Evolutionary conservation across 2,888 invertebrate genomes (phyloP).

Genomic region (Ischnus inquisitorius): DNA sequence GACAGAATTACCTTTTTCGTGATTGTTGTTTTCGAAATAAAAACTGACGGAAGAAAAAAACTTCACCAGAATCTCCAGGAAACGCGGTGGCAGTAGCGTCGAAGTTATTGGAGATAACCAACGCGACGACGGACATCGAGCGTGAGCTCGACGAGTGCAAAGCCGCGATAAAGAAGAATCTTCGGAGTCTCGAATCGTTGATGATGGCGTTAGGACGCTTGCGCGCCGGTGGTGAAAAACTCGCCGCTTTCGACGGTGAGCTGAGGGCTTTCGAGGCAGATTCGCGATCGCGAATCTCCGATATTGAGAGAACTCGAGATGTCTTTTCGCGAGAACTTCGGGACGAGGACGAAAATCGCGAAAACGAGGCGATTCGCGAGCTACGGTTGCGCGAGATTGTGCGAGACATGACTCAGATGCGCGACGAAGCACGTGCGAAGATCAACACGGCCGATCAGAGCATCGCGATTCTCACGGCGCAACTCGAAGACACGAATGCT

Average conservation of each 20-base stretch:
- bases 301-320: conserved; percentile 14
- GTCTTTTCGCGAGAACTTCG: neutral
- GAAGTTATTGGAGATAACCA: conserved; percentile 48
- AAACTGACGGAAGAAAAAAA: neutral
- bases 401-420: neutral
- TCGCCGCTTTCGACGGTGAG: neutral
- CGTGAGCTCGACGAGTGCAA: conserved; percentile 33
- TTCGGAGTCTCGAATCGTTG: conserved; percentile 26
- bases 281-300: conserved; percentile 5
- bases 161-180: conserved; percentile 30
- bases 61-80: neutral
- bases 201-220: neutral
- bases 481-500: conserved; percentile 14
- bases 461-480: conserved; percentile 5
- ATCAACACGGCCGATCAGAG: conserved; percentile 30
- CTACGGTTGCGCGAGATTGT: neutral
- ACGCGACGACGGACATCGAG: conserved; percentile 38
- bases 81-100: conserved; percentile 34
- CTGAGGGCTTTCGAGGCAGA: conserved; percentile 14
- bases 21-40: neutral
- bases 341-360: neutral
- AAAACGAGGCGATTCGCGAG: neutral
- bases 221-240: neutral
- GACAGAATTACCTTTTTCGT: neutral
- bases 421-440: conserved; percentile 15